These are phyloP conservation scores for Luperina testacea DNA, from an alignment of 2,888 invertebrate genomes.

Conservation along the genomic window DNA sequence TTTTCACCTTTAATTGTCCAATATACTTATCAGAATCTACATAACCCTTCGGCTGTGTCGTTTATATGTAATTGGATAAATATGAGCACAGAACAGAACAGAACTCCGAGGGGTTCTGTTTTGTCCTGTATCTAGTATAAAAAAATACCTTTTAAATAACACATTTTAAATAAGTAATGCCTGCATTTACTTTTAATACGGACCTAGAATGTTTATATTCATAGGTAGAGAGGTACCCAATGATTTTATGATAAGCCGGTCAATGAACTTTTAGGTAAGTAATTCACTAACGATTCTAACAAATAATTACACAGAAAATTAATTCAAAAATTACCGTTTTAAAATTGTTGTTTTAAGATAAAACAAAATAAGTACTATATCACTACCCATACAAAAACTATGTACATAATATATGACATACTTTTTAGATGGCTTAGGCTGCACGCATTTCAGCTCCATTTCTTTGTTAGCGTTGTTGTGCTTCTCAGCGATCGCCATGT, in stretches of 20 bases:
- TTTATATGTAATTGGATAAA: background rate
- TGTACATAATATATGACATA: slow-evolving; percentile 80
- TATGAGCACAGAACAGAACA: background rate
- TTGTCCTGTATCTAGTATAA: background rate
- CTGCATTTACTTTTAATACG: background rate
- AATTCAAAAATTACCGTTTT: background rate
- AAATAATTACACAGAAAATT: background rate
- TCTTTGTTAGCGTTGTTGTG: slow-evolving; percentile 96
- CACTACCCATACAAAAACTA: slow-evolving; percentile 4
- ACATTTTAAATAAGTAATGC: background rate
- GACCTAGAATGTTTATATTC: background rate
- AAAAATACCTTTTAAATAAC: background rate
- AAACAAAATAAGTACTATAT: background rate
- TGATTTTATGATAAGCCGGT: background rate
- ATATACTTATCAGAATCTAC: background rate
- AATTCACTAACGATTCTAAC: background rate
- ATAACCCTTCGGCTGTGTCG: too few relatives aligned
- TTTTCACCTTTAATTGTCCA: background rate
- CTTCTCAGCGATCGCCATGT: slow-evolving; percentile 94
- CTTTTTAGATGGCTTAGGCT: slow-evolving; percentile 96
- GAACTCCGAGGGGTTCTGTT: background rate
- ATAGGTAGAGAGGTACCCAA: background rate
- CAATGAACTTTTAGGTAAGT: background rate
- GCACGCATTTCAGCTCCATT: slow-evolving; percentile 96
- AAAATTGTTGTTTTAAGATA: background rate